Evolutionary conservation across 1,140 invertebrate genomes (phyloP).

Genomic region (Bursaphelenchus mucronatus): DNA sequence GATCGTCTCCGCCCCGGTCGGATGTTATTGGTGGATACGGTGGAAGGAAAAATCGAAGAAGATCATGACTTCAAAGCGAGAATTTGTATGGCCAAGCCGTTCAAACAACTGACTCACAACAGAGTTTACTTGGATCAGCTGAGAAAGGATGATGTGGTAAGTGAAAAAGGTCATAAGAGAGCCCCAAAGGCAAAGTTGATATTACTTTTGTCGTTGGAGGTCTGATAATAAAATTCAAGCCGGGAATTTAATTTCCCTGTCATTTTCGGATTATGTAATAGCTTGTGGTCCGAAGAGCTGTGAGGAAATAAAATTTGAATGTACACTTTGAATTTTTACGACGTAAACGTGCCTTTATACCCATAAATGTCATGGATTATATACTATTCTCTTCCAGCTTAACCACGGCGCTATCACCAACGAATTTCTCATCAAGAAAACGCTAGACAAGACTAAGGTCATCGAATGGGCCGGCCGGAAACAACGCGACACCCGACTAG

Average conservation of each 20-base stretch:
- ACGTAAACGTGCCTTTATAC: too few relatives aligned
- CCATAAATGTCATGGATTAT: neutral
- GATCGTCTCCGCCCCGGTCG: conserved; percentile 92
- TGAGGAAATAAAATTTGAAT: neutral
- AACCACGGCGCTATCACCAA: conserved; percentile 57
- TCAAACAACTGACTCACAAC: conserved; percentile 75
- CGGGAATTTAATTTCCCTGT: neutral
- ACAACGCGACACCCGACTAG: conserved; percentile 63
- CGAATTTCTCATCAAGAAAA: conserved; percentile 52
- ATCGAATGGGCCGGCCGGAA: conserved; percentile 45
- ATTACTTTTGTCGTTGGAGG: neutral
- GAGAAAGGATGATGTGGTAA: conserved; percentile 60
- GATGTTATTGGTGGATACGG: conserved; percentile 93
- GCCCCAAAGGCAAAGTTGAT: neutral
- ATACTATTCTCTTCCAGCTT: conserved; percentile 42
- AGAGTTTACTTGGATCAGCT: conserved; percentile 73
- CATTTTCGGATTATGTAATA: neutral
- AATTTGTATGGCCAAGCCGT: conserved; percentile 79
- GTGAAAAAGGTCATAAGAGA: conserved; percentile 14
- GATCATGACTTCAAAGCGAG: conserved; percentile 86
- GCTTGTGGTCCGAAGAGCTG: neutral
- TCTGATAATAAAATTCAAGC: neutral
- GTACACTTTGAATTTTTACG: neutral
- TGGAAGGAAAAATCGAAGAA: conserved; percentile 80
- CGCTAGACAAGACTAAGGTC: conserved; percentile 42